These are phyloP conservation scores for Knipowitschia caucasica DNA, from an alignment of 2,797 vertebrate genomes.

Conservation along the genomic window DNA sequence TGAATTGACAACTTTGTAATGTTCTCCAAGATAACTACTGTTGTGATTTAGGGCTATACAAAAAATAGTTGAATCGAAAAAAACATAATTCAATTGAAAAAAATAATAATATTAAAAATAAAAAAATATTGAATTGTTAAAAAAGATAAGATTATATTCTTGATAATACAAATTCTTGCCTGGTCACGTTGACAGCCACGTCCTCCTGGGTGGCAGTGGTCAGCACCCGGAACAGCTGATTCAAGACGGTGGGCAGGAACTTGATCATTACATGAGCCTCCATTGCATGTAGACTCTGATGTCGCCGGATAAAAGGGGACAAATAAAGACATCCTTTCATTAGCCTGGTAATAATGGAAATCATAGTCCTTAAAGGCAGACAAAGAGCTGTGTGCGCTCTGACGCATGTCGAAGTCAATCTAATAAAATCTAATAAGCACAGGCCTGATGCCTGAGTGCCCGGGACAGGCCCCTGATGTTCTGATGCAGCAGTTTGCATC, in stretches of 20 bases:
- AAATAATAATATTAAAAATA: background rate
- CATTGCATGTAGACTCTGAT: constrained; percentile 95
- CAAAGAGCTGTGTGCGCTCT: background rate
- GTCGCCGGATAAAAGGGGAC: background rate
- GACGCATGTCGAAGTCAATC: constrained; percentile 17
- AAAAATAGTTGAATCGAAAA: no score
- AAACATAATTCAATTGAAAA: background rate
- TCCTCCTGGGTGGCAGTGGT: constrained; percentile 90
- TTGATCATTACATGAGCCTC: constrained; percentile 96
- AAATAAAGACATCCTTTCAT: background rate
- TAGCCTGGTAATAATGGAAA: background rate
- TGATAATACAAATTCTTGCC: no score
- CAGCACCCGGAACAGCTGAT: constrained; percentile 92
- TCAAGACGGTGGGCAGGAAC: constrained; percentile 93
- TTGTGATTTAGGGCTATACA: no score
- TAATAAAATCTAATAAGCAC: constrained; percentile 16
- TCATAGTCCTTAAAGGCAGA: background rate
- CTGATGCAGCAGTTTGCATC: constrained; percentile 13
- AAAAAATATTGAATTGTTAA: background rate
- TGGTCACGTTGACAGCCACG: constrained; percentile 94
- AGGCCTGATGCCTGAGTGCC: constrained; percentile 15
- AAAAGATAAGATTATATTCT: no score
- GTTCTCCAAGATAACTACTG: no score
- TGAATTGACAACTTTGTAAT: no score
- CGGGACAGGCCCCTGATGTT: constrained; percentile 11